phyloP scores from a whole-genome alignment of 2,797 vertebrate genomes.

The Luscinia luscinia region DNA sequence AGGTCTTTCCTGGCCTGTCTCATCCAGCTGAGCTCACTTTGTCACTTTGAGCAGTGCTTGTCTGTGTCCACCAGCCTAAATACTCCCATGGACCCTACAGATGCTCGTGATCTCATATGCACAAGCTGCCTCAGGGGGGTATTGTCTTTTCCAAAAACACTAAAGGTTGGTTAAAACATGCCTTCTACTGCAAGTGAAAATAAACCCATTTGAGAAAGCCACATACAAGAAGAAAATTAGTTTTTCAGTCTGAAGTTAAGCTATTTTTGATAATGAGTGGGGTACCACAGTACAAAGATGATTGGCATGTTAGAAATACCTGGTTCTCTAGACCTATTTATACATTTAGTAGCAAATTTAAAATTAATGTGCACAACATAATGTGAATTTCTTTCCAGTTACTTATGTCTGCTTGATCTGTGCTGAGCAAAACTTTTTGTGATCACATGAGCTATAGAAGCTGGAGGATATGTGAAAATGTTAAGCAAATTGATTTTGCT shows the following conservation, averaged over 20 bases:
- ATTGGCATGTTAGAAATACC: neutral
- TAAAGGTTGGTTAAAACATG: neutral
- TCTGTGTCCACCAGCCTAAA: neutral
- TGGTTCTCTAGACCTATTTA: neutral
- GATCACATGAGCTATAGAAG: neutral
- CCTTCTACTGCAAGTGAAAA: neutral
- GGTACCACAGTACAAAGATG: neutral
- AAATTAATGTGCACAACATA: neutral
- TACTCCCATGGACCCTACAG: too few species aligned
- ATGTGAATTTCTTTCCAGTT: neutral
- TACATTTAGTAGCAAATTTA: neutral
- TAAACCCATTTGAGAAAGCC: neutral
- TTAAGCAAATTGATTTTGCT: slow-evolving; percentile 3
- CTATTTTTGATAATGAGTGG: neutral
- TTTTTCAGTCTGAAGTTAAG: neutral
- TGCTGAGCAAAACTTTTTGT: neutral
- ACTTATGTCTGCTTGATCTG: neutral
- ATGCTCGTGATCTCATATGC: neutral
- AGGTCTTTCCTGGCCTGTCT: neutral
- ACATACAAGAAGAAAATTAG: neutral
- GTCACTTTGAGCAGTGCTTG: neutral
- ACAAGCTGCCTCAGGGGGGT: accelerated
- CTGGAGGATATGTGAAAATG: slow-evolving; percentile 1
- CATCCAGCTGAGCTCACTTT: neutral
- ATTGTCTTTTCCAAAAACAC: neutral